Base-by-base conservation (phyloP, 2,888 invertebrate genomes). In the Andrena camellia region DNA sequence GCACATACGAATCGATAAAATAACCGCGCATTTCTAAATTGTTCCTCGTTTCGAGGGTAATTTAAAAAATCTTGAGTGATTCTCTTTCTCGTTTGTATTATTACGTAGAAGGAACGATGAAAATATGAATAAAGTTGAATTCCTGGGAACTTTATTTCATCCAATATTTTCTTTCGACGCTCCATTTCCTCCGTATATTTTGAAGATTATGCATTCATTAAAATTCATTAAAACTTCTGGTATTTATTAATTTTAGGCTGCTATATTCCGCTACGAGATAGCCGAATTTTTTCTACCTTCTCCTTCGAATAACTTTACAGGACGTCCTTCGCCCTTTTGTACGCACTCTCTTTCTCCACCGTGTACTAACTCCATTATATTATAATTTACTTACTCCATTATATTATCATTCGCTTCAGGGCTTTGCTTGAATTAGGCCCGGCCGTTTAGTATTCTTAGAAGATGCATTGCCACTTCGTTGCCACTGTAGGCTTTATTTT, bases 371-470 rank as follows among this genome's bases (percentile, higher is more conserved):
- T 60, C 59, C 23, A 64, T 78, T 81, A 72, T 79, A 63, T 54
- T 70, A 74, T 81, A 50, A 59, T 81, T 79, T 74, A 26, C 31
- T 31, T 50, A 66, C 57, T 74, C 73, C 23, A 73, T 73, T 73
- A 73, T 73, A 57, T 66, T 64, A 59, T 66, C 23, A 66, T 73
- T 73, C 52, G 29, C 17, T 60, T 71, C 62, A 54, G 52, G 6
- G 62, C 59, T 80, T 68, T 35, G 67, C 68, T 69, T 73, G 33
- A 73, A 62, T 64, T 69, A 80, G 73, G 50, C 70, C 29, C 70
- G 62, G 79, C 62, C 67, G 67, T 80, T 80, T 71, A 80, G 54
- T 78, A 80, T 83, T 74, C 73, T 67, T 70, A 83, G 78, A 78
- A 63, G 67, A 54, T 79, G 62, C 71, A 78, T 80, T 72, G 60